Conservation (phyloP, 2,113 vertebrate genomes). For the Lathamus discolor region DNA sequence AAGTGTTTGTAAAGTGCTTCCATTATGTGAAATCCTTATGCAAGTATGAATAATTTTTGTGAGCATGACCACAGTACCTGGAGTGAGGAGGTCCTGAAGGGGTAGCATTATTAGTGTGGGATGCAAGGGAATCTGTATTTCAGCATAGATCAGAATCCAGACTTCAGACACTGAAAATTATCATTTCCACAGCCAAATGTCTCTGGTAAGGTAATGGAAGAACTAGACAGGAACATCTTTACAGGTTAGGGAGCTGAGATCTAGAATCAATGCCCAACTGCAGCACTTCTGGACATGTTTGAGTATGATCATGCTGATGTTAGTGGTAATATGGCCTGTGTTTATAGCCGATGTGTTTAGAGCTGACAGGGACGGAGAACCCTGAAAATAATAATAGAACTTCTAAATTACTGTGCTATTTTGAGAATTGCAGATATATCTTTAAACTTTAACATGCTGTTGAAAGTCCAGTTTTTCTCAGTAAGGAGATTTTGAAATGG, state of each 20-base stretch:
- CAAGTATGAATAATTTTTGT: background rate
- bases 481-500: background rate
- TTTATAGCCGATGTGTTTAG: background rate
- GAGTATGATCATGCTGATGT: background rate
- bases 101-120: background rate
- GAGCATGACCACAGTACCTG: background rate
- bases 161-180: background rate
- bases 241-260: background rate
- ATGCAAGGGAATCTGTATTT: background rate
- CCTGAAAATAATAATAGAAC: background rate
- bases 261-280: background rate
- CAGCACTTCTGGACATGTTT: background rate
- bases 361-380: background rate
- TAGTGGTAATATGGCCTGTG: background rate
- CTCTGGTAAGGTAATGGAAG: background rate
- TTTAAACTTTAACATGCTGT: background rate
- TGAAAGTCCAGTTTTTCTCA: background rate
- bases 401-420: background rate
- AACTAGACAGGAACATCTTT: background rate
- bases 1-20: constrained; percentile 13
- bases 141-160: background rate
- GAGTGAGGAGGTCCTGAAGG: background rate
- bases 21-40: background rate
- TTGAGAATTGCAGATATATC: background rate
- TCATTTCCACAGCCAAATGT: background rate